These are phyloP conservation scores for Cyprinella venusta DNA, from an alignment of 2,797 vertebrate species.

Conservation along the genomic window DNA sequence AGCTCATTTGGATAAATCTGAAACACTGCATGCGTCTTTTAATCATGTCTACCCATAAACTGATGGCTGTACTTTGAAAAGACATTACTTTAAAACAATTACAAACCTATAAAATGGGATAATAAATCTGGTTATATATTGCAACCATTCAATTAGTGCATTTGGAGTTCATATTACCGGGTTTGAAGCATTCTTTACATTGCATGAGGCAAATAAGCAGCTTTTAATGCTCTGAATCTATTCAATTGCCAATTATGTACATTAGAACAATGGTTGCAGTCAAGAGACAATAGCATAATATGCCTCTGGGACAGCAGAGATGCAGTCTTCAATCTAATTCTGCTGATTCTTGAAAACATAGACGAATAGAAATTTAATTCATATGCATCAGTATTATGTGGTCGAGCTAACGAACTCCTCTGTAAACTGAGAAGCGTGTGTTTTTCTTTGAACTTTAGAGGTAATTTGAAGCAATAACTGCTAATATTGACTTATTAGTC, in stretches of 20 bases:
- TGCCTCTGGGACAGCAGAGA: conserved; percentile 74
- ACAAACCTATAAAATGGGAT: conserved; percentile 70
- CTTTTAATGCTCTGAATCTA: conserved; percentile 84
- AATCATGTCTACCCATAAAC: conserved; percentile 41
- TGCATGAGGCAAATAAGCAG: conserved; percentile 79
- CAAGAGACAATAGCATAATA: conserved; percentile 74
- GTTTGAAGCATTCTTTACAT: conserved; percentile 80
- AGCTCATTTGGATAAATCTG: not conserved
- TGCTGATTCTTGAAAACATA: conserved; percentile 57
- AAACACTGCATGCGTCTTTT: conserved; percentile 15
- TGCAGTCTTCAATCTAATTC: conserved; percentile 74
- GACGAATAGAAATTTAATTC: conserved; percentile 53
- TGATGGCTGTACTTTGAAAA: conserved; percentile 67
- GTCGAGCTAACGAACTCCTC: conserved; percentile 58
- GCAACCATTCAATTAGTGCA: conserved; percentile 78
- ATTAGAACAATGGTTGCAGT: conserved; percentile 77
- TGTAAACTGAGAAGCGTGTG: conserved; percentile 48
- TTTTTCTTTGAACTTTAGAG: conserved; percentile 25
- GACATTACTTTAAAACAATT: conserved; percentile 73
- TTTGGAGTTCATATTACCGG: conserved; percentile 77
- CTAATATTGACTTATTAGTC: conserved; percentile 13
- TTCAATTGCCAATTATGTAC: conserved; percentile 83
- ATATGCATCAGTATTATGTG: conserved; percentile 52
- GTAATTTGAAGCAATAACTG: not conserved
- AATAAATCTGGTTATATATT: conserved; percentile 66